Evolutionary conservation across 2,888 invertebrate species (phyloP), one percentile per base, ranked within the genome.

Genomic region (Phortica okadai): DNA sequence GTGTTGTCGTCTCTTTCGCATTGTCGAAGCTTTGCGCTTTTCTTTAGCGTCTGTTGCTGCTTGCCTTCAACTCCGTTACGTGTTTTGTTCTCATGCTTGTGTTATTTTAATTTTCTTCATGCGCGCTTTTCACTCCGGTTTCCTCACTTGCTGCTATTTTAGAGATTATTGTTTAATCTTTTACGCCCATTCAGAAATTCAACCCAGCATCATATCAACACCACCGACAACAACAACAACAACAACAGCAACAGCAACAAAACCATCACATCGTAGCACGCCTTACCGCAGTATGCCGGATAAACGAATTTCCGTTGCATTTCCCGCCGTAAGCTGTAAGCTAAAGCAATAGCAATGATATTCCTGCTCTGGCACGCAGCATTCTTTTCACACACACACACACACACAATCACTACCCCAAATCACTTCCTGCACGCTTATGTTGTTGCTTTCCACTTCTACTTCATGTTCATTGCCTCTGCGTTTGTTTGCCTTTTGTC

Each of bases 301-400:
- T 77, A 82, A 87, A 86, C 89, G 83, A 85, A 86, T 86, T 83
- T 87, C 84, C 86, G 83, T 81, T 86, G 86, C 83, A 86, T 45
- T 80, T 77, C 77, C 82, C 79, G 69, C 54, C 78, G 56, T n/a
- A 72, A 62, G 62, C 25, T 25, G 64, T 41, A 74, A 76, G 42
- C 33, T 21, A 66, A 73, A 59, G 73, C 76, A 70, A 72, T 72
- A 74, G 79, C 80, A 82, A 81, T 81, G 87, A 86, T 86, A 88
- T 86, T 83, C 69, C 14, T 56, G 59, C 42, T 66, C 2, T 8
- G n/a, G 58, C 74, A 50, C 84, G 88, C 84, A 84, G 87, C 88
- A 87, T 87, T 88, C 88, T 84, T 85, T 84, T 14, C 66, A 41
- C 66, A 42, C 69, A 5, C 16, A 10, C 41, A 14, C 14, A 50